A percentile compares a stretch with the other conserved stretches of the same genome.
These are phyloP conservation scores for Lophotis ruficrista DNA, from an alignment of 2,113 vertebrate species.

Conservation along the genomic window DNA sequence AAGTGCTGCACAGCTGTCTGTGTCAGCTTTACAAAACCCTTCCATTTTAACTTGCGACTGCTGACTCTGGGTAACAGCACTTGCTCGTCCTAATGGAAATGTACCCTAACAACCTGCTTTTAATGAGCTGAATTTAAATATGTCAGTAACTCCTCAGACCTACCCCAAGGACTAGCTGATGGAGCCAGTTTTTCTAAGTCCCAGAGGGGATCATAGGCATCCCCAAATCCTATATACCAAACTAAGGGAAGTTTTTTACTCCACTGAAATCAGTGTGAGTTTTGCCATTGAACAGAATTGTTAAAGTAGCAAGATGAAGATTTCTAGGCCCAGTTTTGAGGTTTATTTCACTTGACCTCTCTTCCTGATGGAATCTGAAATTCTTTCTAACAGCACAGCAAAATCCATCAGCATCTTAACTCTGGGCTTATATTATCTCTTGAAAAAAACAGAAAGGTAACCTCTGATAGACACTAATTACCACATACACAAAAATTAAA, in stretches of 20 bases:
- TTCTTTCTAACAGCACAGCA: neutral
- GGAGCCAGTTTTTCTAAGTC: neutral
- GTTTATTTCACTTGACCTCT: neutral
- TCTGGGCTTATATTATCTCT: neutral
- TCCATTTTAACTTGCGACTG: neutral
- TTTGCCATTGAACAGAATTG: neutral
- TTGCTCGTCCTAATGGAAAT: neutral
- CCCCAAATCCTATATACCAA: neutral
- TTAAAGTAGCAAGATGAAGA: neutral
- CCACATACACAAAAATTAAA: neutral
- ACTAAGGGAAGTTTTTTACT: neutral
- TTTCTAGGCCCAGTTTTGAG: neutral
- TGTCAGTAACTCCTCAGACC: neutral
- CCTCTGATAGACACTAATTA: neutral
- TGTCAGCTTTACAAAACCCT: neutral
- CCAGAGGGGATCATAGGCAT: neutral
- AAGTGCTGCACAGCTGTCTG: neutral
- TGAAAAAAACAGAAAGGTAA: neutral
- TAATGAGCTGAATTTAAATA: neutral
- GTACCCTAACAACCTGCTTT: neutral
- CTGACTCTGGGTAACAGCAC: neutral
- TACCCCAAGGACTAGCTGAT: neutral
- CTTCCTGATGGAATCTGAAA: neutral
- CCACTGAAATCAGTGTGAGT: neutral
- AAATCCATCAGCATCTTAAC: neutral